Base-by-base conservation (phyloP, 2,113 vertebrate species). In the Lycaon pictus region DNA sequence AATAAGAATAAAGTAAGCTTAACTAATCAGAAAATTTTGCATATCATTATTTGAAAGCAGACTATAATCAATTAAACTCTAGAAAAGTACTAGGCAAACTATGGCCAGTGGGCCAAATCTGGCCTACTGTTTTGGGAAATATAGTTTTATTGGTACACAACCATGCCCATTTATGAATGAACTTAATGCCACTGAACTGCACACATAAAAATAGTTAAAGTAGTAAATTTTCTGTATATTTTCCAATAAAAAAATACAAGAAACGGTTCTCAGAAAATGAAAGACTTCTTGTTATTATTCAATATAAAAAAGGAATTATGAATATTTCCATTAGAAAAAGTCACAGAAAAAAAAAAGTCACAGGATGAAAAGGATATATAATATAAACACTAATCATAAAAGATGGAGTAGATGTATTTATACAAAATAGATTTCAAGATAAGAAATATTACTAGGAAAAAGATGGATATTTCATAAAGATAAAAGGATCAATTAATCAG, bases 401-500 rank as follows among this genome's bases (percentile, higher is more conserved):
- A 74, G 35, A 65, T 81, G 55, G 19, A 81, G 4, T 25, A 56
- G 10, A 22, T 91, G 3, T 74, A 51, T 94, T 80, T 48, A 80
- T 32, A 90, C 9, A 81, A 32, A 90, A 62, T 37, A 90, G 51
- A 77, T 27, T 22, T 65, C 32, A 48, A 37, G 60, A 74, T 15
- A 71, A 62, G 65, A 69, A 71, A 71, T 55, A 86, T 48, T 65
- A 91, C 9, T 71, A 63, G 48, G 37, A 90, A 90, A 91, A 80
- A 79, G 23, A 82, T 25, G 19, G 4, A 62, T 4, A 86, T 71
- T 71, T 93, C 17, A 62, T 55, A 79, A 79, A 55, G 22, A n/a
- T 84, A 90, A 84, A 89, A 93, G 53, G 27, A 22, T 77, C 43
- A 96, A 56, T 92, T 56, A 92, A 62, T 72, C 79, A 80, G 65